Conservation (phyloP, 2,888 invertebrate genomes). For the Melipona bicolor region DNA sequence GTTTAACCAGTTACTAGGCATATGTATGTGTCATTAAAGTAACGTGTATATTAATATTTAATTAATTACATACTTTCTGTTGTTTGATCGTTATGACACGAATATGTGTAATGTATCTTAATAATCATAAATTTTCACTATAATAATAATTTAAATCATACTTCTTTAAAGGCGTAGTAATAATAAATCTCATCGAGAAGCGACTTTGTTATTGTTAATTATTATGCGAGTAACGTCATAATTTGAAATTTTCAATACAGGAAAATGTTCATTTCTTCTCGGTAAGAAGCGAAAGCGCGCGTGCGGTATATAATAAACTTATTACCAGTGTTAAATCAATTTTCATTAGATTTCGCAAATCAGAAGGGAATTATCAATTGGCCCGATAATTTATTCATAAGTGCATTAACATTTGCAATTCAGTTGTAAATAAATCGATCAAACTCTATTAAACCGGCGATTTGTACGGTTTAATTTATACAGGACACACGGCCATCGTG, state of each 20-base stretch:
- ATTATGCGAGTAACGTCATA: no score
- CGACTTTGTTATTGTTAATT: no score
- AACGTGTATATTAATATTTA: no score
- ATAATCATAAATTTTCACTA: no score
- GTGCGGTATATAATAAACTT: neutral
- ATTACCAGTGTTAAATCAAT: constrained; percentile 10
- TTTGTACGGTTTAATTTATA: constrained; percentile 41
- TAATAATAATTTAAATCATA: no score
- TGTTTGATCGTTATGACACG: no score
- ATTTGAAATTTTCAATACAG: neutral
- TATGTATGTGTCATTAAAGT: no score
- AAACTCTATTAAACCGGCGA: constrained; percentile 34
- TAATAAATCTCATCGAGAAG: no score
- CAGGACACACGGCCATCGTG: neutral
- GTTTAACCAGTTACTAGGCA: no score
- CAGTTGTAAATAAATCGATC: constrained; percentile 36
- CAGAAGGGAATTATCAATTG: constrained; percentile 24
- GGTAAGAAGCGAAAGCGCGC: neutral
- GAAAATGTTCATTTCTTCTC: neutral
- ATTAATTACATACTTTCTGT: no score
- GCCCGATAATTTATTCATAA: constrained; percentile 47
- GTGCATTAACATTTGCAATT: constrained; percentile 38
- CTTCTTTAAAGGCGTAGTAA: no score
- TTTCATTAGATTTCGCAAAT: constrained; percentile 11
- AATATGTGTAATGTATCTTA: no score